Evolutionary conservation across 1,140 invertebrate species (phyloP).

Genomic region (Daktulosphaira vitifoliae): DNA sequence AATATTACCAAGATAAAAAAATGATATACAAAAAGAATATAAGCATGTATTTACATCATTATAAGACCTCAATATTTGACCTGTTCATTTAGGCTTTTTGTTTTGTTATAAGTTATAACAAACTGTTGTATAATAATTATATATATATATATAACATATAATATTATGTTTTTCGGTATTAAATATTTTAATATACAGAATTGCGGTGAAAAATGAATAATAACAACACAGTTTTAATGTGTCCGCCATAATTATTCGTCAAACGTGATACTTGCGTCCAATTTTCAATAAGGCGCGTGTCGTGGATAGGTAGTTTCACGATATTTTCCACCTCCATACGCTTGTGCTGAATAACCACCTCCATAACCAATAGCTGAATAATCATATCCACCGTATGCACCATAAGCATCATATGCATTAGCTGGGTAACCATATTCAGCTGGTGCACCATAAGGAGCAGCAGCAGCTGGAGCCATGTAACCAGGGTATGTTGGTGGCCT

Average conservation of each 20-base stretch:
- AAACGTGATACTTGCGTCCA: constrained; percentile 26
- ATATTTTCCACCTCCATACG: constrained; percentile 41
- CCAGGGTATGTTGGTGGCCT: constrained; percentile 35
- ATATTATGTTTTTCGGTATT: constrained; percentile 18
- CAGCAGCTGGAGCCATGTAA: constrained; percentile 22
- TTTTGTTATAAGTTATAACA: constrained; percentile 29
- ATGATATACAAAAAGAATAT: constrained; percentile 27
- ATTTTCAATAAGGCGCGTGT: constrained; percentile 38
- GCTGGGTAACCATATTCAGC: constrained; percentile 45
- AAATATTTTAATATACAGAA: constrained; percentile 24
- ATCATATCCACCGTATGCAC: constrained; percentile 39
- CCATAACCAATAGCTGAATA: constrained; percentile 45
- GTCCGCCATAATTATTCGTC: constrained; percentile 28
- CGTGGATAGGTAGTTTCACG: constrained; percentile 37
- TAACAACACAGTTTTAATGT: constrained; percentile 29
- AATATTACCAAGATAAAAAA: neutral
- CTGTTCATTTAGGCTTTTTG: constrained; percentile 22
- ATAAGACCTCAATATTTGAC: constrained; percentile 16
- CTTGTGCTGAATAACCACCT: constrained; percentile 43
- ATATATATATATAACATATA: constrained; percentile 5
- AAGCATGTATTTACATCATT: constrained; percentile 30
- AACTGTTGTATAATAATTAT: neutral
- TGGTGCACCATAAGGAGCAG: constrained; percentile 31
- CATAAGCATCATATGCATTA: constrained; percentile 42
- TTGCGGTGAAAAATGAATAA: constrained; percentile 15